Conservation (phyloP, 2,113 vertebrate genomes). For the Gadus chalcogrammus region DNA sequence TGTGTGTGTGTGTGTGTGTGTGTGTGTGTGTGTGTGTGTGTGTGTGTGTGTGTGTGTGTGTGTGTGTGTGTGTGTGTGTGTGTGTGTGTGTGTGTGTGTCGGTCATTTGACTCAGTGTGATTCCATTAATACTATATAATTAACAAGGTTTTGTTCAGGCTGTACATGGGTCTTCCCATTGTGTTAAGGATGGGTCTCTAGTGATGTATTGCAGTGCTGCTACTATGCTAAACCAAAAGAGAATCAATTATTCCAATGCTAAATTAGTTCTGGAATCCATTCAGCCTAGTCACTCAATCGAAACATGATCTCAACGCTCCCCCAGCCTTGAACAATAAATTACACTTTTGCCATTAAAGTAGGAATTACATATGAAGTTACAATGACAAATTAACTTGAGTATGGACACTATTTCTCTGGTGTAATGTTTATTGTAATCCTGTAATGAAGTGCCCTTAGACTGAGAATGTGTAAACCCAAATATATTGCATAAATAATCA, state of each 20-base stretch:
- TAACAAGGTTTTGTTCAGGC: background rate
- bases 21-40: no score
- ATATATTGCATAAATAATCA: constrained; percentile 10
- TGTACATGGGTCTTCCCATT: background rate
- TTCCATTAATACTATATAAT: background rate
- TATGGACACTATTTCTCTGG: constrained; percentile 18
- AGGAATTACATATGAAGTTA: background rate
- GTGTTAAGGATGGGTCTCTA: constrained; percentile 2
- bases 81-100: no score
- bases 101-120: no score
- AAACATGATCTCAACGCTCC: no score
- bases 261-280: constrained; percentile 18
- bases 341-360: no score
- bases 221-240: constrained; percentile 3
- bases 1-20: no score
- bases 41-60: no score
- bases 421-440: constrained; percentile 9
- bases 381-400: constrained; percentile 24
- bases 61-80: no score
- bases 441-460: constrained; percentile 31
- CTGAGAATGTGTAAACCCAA: constrained; percentile 35
- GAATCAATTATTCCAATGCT: constrained; percentile 8
- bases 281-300: background rate
- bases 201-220: constrained; percentile 26
- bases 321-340: no score